A percentile compares a stretch with the other conserved stretches of the same genome.
phyloP scores from a whole-genome alignment of 2,797 vertebrate species.

The Spea hammondii region DNA sequence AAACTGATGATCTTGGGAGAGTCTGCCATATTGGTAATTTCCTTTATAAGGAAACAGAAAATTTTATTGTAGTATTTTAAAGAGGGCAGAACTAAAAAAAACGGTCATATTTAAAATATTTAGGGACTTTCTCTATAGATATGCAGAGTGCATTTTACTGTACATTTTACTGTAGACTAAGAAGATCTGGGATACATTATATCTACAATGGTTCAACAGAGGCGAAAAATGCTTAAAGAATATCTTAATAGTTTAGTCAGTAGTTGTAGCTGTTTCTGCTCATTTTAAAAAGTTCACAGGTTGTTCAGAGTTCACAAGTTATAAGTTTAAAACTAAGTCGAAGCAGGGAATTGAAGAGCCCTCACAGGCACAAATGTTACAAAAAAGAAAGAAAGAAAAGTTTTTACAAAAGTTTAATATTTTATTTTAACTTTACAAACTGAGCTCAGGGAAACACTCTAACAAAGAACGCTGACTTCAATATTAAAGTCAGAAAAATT shows the following conservation, averaged over 20 bases:
- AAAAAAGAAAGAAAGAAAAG: neutral
- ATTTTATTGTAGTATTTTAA: too few species aligned
- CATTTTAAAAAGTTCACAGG: neutral
- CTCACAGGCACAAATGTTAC: neutral
- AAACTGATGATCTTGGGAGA: too few species aligned
- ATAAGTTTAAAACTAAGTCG: neutral
- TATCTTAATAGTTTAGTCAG: neutral
- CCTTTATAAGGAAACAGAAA: too few species aligned
- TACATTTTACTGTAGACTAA: too few species aligned
- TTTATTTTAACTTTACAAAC: conserved; percentile 6
- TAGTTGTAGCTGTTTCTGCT: neutral
- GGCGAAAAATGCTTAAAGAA: neutral
- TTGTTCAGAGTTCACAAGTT: conserved; percentile 27
- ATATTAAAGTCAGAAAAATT: conserved; percentile 42
- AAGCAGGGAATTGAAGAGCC: neutral
- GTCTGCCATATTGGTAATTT: too few species aligned
- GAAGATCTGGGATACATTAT: too few species aligned
- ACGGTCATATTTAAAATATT: too few species aligned
- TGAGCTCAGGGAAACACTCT: conserved; percentile 14
- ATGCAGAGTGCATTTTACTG: too few species aligned
- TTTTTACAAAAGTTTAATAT: conserved; percentile 8
- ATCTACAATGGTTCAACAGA: too few species aligned
- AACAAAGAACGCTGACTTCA: conserved; percentile 25
- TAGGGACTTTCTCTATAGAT: too few species aligned
- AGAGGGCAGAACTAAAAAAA: too few species aligned